phyloP scores from a whole-genome alignment of 1,140 invertebrate species.

The Daktulosphaira vitifoliae region DNA sequence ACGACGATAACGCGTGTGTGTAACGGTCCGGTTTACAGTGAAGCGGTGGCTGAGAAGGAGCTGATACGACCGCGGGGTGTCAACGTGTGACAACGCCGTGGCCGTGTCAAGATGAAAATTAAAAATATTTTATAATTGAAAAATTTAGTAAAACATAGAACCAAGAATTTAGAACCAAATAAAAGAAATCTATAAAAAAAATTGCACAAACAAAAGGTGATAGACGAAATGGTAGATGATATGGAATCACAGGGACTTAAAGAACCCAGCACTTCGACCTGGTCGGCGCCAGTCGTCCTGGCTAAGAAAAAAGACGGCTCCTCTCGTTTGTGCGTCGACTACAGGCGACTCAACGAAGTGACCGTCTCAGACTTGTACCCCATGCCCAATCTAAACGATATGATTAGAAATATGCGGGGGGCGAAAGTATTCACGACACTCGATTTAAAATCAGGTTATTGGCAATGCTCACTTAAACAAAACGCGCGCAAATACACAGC shows the following conservation, averaged over 20 bases:
- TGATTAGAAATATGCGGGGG: neutral
- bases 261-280: neutral
- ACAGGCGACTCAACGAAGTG: neutral
- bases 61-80: too few relatives aligned
- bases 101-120: too few relatives aligned
- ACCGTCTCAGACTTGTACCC: neutral
- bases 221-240: neutral
- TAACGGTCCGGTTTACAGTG: too few relatives aligned
- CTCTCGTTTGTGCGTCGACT: neutral
- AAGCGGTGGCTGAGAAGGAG: too few relatives aligned
- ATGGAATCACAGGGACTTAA: neutral
- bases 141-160: too few relatives aligned
- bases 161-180: too few relatives aligned
- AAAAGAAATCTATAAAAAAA: too few relatives aligned
- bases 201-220: neutral
- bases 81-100: too few relatives aligned
- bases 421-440: neutral
- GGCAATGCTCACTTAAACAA: constrained; percentile 29
- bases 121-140: too few relatives aligned
- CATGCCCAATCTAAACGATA: neutral
- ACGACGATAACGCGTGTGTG: too few relatives aligned
- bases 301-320: neutral
- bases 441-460: neutral
- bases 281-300: neutral
- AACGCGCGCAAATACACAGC: constrained; percentile 44